A percentile compares a stretch with the other conserved stretches of the same genome.
phyloP scores from a whole-genome alignment of 2,113 vertebrate genomes.

The Ictidomys tridecemlineatus region DNA sequence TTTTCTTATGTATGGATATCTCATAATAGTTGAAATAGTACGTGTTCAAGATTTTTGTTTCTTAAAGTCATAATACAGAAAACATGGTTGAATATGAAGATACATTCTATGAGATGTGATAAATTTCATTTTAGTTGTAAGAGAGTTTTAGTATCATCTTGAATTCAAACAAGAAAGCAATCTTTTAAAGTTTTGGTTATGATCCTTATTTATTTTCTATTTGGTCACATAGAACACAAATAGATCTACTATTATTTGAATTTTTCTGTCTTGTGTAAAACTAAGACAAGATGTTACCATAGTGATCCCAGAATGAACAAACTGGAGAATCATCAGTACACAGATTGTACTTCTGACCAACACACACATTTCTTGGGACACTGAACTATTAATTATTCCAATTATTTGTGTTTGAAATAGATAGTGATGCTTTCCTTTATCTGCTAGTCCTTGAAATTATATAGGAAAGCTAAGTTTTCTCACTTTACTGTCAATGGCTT shows the following conservation, averaged over 20 bases:
- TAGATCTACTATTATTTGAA: neutral
- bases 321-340: neutral
- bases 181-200: neutral
- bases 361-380: neutral
- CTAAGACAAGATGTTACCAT: neutral
- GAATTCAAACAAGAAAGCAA: neutral
- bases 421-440: neutral
- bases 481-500: neutral
- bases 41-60: neutral
- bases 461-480: neutral
- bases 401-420: slow-evolving; percentile 17
- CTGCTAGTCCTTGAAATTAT: neutral
- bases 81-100: neutral
- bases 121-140: neutral
- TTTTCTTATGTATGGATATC: neutral
- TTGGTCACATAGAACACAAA: neutral
- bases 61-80: neutral
- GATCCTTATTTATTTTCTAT: neutral
- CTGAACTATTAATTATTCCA: neutral
- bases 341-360: neutral
- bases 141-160: neutral
- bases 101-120: neutral
- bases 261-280: neutral
- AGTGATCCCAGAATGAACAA: neutral
- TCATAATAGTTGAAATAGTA: neutral